phyloP scores from a whole-genome alignment of 2,113 vertebrate species.

The Eurypyga helias region DNA sequence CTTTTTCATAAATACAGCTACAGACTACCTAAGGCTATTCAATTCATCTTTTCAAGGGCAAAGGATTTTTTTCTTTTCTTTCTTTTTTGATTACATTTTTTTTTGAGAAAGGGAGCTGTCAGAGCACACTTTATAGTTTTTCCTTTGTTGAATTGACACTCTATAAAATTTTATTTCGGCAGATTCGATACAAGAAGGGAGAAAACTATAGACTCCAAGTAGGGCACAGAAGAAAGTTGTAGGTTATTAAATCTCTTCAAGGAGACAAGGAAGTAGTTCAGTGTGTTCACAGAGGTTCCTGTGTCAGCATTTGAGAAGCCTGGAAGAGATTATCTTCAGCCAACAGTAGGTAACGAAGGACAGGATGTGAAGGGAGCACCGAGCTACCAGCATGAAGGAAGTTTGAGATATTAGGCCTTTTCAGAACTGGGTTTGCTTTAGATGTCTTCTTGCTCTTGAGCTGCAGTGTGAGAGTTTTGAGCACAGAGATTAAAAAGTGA shows the following conservation, averaged over 20 bases:
- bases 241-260: conserved; percentile 35
- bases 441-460: not conserved
- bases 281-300: conserved; percentile 17
- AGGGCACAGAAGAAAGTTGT: conserved; percentile 21
- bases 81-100: conserved; percentile 31
- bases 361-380: not conserved
- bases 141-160: conserved; percentile 33
- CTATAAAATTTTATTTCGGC: conserved; percentile 28
- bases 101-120: conserved; percentile 10
- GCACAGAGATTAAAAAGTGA: not conserved
- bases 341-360: conserved; percentile 31
- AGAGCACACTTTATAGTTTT: conserved; percentile 27
- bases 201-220: not conserved
- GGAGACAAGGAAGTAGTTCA: conserved; percentile 31
- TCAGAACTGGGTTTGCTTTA: not conserved
- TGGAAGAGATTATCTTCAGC: conserved; percentile 52
- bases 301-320: conserved; percentile 36
- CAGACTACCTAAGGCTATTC: conserved; percentile 35
- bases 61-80: not conserved
- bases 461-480: not conserved
- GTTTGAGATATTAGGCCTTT: not conserved
- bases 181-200: not conserved
- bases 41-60: conserved; percentile 54
- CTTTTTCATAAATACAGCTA: not conserved
- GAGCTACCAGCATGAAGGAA: not conserved